Evolutionary conservation across 2,797 vertebrate species (phyloP), one percentile per base, ranked within the genome.

Genomic region (Gallinago nigripennis): DNA sequence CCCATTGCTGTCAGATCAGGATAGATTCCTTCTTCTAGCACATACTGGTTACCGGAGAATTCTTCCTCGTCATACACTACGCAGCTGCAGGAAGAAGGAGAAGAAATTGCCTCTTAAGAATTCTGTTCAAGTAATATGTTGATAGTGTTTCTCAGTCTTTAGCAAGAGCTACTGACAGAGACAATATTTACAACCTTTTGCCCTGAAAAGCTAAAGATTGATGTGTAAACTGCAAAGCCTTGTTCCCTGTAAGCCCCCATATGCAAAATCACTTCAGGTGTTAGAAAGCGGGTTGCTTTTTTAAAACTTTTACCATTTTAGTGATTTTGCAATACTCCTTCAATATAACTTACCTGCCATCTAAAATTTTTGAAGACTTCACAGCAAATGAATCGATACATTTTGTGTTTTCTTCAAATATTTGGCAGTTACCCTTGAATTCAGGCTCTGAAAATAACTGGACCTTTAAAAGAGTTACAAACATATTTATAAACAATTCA

Each of bases 11-110:
- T 97, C 16, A 98, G 94, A 97, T 98, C 97, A 48, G 98, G 98
- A 83, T 99, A 99, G 48, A 98, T 97, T 85, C 99, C 99, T 97
- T 99, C 99, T 97, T 99, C 99, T 96, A 99, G 94, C 50, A 99
- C 98, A 12, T 98, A 99, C 98, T 99, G 98, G 96, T 98, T 98
- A 27, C 98, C 98, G 4, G 98, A 97, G 70, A 99, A 99, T 81
- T 99, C 97, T 85, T 98, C 97, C 60, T 98, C 97, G 64, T 99
- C 99, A 72, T 99, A 99, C 5, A 97, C 97, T 96, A 99, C 97
- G 98, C 99, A 99, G 95, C 99, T 99, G 96, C 80, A 92, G 94
- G 18, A 88, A 69, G 84, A 33, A 95, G 65, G 84, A 92, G 84
- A 92, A 94, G 24, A 83, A 93, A 37, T 31, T 71, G 75, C 28